Evolutionary conservation across 2,113 vertebrate species (phyloP).

Genomic region (Heterocephalus glaber): DNA sequence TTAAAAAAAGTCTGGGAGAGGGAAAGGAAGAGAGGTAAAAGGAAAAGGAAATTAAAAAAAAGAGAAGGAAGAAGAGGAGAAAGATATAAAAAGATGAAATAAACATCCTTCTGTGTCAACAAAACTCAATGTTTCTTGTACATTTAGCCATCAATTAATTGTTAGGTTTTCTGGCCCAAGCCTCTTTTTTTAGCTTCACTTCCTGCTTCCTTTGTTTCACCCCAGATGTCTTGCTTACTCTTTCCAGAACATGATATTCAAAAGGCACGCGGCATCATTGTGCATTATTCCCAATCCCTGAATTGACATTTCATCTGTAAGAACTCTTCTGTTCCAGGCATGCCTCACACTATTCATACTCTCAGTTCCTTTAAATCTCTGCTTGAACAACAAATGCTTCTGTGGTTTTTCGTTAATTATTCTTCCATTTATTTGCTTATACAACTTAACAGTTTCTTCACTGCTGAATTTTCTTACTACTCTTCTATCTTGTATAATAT

Average conservation of each 20-base stretch:
- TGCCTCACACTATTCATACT: not conserved
- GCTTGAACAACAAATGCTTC: not conserved
- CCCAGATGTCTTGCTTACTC: not conserved
- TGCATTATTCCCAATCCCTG: not conserved
- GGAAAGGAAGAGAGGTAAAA: no score
- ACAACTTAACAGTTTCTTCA: not conserved
- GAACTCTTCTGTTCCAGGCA: no score
- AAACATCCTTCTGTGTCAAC: not conserved
- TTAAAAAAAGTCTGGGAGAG: no score
- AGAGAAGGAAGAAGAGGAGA: rapidly evolving
- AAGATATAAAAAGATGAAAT: not conserved
- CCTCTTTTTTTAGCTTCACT: not conserved
- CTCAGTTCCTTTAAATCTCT: not conserved
- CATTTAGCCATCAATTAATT: not conserved
- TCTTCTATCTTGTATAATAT: not conserved
- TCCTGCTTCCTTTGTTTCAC: not conserved
- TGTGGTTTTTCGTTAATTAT: not conserved
- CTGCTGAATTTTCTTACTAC: not conserved
- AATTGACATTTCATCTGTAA: not conserved
- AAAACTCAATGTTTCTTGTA: not conserved
- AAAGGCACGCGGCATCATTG: not conserved
- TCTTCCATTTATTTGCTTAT: not conserved
- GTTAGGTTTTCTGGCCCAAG: not conserved
- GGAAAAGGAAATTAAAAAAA: not conserved
- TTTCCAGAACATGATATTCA: not conserved